Evolutionary conservation across 2,113 vertebrate species (phyloP).

Genomic region (Axis porcinus): DNA sequence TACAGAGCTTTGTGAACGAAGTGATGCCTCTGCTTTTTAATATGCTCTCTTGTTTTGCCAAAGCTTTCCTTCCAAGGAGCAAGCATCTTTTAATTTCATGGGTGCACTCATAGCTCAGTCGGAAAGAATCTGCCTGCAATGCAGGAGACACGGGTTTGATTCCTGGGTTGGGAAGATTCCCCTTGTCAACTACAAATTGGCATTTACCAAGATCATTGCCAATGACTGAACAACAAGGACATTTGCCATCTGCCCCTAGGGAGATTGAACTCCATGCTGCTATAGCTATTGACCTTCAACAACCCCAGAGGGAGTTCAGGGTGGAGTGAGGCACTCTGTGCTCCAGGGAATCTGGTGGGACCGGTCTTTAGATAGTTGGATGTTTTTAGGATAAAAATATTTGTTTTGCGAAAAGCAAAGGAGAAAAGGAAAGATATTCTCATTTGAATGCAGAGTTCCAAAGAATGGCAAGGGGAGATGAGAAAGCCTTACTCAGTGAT

Average conservation of each 20-base stretch:
- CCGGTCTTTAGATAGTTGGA: too few relatives aligned
- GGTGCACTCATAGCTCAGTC: neutral
- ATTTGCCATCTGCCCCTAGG: neutral
- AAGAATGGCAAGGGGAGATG: too few relatives aligned
- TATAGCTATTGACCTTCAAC: neutral
- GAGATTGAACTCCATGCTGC: neutral
- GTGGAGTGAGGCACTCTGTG: neutral
- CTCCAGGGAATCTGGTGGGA: neutral
- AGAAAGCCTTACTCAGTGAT: too few relatives aligned
- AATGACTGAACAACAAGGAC: neutral
- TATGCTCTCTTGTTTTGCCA: neutral
- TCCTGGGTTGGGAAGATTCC: neutral
- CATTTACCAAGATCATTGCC: neutral
- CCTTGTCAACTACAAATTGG: neutral
- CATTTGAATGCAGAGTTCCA: too few relatives aligned
- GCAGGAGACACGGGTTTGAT: neutral
- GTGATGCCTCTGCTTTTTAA: neutral
- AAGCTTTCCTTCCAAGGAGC: neutral
- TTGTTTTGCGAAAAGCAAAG: too few relatives aligned
- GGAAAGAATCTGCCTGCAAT: neutral
- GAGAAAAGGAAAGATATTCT: too few relatives aligned
- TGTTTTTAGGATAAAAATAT: neutral
- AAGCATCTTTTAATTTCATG: neutral
- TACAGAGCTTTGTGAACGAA: neutral
- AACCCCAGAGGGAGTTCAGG: neutral